Base-by-base conservation (phyloP, 2,888 invertebrate genomes). In the Epirrita christyi region DNA sequence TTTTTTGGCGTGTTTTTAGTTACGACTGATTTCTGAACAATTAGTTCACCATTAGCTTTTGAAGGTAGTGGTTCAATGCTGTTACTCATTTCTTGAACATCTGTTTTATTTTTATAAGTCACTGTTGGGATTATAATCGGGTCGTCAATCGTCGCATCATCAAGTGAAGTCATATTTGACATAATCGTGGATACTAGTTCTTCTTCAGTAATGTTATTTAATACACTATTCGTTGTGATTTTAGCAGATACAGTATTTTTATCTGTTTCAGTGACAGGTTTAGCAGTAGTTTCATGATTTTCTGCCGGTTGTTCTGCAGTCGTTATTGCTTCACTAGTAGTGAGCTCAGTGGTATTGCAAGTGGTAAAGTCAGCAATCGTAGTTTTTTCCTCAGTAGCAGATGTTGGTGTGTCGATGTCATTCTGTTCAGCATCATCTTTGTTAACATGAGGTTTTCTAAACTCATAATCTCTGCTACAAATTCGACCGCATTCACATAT, bases 401-500 rank as follows among this genome's bases (percentile, higher is more conserved):
- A 11, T 14, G 56, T 61, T 21, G 55, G 55, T 6, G 52, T 14
- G 27, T 66, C 63, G 15, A 56, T 58, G 3, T 61, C 57, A 41
- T 59, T 45, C 28, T 37, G 28, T 38, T 60, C 44, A 9, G 55
- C 44, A 40, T 32, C 42, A n/a, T 58, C 40, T 10, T 66, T 72
- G 6, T 68, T 70, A 50, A 73, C 75, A 66, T 72, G 75, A 15
- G 61, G 64, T 62, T 81, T 88, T 48, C 83, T 82, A 55, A 90
- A 88, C 67, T 88, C 88, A 56, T 88, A 88, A 65, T 88, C 87
- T 60, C 87, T 79, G 51, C 88, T 88, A 57, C 93, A 93, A 65
- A 89, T 88, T 1, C 92, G 81, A 8, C 93, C 93, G 66, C 93
- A 93, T 67, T 93, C 93, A 59, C 93, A 93, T 53, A 93, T 88